Evolutionary conservation across 2,797 vertebrate genomes (phyloP).

Genomic region (Chlorospingus flavigularis): DNA sequence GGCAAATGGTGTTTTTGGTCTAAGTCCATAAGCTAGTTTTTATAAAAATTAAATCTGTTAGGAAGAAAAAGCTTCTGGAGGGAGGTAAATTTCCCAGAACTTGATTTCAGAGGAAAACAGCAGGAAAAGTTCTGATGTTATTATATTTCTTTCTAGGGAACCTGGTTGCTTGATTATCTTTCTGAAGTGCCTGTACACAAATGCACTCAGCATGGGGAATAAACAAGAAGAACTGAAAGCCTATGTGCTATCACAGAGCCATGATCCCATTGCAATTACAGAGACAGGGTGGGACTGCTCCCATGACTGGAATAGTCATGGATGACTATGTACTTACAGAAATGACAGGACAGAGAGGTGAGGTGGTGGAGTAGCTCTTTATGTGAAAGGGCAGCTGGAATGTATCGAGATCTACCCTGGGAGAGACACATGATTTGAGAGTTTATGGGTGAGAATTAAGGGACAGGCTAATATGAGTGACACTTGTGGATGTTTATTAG

Average conservation of each 20-base stretch:
- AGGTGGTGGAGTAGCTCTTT: neutral
- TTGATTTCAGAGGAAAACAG: neutral
- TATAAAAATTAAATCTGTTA: neutral
- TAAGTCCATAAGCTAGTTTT: neutral
- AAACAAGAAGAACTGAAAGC: neutral
- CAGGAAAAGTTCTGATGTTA: neutral
- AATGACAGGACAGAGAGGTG: neutral
- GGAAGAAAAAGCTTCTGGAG: neutral
- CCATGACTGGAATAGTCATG: neutral
- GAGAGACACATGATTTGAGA: neutral
- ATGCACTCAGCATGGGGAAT: neutral
- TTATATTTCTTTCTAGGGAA: neutral
- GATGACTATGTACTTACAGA: neutral
- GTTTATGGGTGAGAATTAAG: neutral
- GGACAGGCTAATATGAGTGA: neutral
- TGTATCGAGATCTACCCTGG: fast-evolving
- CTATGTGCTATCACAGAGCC: neutral
- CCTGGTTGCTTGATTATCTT: neutral
- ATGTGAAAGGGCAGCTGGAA: neutral
- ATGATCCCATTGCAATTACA: neutral
- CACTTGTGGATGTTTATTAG: neutral
- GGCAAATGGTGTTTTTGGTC: neutral
- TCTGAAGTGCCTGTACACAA: neutral
- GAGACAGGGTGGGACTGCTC: neutral
- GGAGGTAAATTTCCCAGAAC: neutral